Evolutionary conservation across 2,113 vertebrate genomes (phyloP), one percentile per base, ranked within the genome.

Genomic region (Salvelinus alpinus): DNA sequence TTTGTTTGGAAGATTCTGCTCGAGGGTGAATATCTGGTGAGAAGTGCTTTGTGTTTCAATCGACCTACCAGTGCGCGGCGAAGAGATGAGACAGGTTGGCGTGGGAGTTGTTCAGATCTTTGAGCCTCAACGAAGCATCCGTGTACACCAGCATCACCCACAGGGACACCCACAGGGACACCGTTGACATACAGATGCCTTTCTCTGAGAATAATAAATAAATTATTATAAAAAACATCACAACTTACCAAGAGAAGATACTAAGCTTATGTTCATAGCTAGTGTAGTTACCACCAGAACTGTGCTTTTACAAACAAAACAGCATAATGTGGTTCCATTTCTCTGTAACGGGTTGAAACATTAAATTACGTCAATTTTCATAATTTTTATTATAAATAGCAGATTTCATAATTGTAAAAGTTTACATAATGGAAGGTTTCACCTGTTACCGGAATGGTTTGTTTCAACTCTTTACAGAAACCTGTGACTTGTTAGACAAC

Each of bases 61-160:
- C 1, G n/a, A 85, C 87, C 8, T 88, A 94, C 94, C 94, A 95
- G 84, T 95, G 94, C 64, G 94, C 94, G 66, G 94, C 94, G 71
- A 95, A 94, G 48, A 94, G 90, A 82, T 94, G 94, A 72, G 94
- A 95, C 59, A 95, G 85, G 77, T 94, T 94, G 69, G 92, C 90
- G 70, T 94, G 90, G 62, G 93, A 93, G 78, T 87, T 93, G 83
- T 93, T 94, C 57, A 94, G 85, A 86, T 95, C 94, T 87, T 92
- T 93, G 74, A 95, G 91, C 74, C 94, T 88, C 67, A 95, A 91
- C 9, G 93, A 93, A 34, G 92, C 92, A 79, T 95, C 94, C 1
- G 91, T 94, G 84, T 94, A 95, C n/a, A 94, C 89, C 0, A 95
- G 90, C 64, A 95, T 89, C 67, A 95, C 89, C 94, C 94, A 95